Conservation (phyloP, 2,113 vertebrate species). For the Taxidea taxus region DNA sequence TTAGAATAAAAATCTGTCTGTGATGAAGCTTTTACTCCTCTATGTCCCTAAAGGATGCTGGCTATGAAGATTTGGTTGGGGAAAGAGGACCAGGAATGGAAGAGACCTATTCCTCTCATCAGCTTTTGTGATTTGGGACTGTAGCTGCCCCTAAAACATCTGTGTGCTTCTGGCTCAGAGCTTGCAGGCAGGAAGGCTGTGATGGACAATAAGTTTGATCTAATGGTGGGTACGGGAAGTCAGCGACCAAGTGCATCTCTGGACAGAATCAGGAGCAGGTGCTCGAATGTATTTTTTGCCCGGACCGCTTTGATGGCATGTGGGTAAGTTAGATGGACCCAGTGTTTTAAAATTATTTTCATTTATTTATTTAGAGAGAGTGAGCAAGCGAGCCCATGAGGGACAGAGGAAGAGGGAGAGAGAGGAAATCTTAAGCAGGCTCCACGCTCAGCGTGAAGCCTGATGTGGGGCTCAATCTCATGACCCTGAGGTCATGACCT, state of each 20-base stretch:
- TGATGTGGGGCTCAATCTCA: not conserved
- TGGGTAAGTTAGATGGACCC: not conserved
- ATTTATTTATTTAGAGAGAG: not conserved
- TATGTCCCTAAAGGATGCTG: not conserved
- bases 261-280: not conserved
- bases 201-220: not conserved
- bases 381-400: not conserved
- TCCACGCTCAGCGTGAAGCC: not conserved
- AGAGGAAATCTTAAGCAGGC: not conserved
- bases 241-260: not conserved
- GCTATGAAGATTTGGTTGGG: not conserved
- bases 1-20: not conserved
- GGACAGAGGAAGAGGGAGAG: not conserved
- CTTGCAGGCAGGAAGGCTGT: not conserved
- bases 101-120: not conserved
- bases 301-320: not conserved
- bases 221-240: not conserved
- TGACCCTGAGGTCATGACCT: not conserved
- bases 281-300: not conserved
- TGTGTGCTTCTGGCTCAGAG: not conserved
- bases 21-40: not conserved
- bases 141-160: not conserved
- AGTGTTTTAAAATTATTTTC: not conserved
- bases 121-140: not conserved
- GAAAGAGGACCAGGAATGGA: not conserved